A percentile compares a stretch with the other conserved stretches of the same genome.
Conservation (phyloP, 92 coral and sea anemone species). For the Parazoanthus atlanticus region DNA sequence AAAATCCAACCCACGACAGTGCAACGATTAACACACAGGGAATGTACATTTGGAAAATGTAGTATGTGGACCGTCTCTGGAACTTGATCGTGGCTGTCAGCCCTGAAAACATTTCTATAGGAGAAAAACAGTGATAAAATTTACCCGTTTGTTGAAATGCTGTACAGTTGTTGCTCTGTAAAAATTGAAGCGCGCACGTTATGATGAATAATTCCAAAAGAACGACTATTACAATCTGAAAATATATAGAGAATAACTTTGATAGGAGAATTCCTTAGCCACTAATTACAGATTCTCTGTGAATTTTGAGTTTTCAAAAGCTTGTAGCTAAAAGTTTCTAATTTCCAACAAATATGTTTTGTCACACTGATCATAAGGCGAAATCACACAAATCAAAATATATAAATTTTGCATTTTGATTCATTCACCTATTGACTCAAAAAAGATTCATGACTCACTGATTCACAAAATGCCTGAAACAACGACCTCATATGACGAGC, state of each 20-base stretch:
- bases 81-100: slow-evolving; percentile 88
- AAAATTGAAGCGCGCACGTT: too few relatives aligned
- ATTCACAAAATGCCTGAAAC: too few relatives aligned
- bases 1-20: slow-evolving; percentile 94
- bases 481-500: background rate
- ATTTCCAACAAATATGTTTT: too few relatives aligned
- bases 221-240: too few relatives aligned
- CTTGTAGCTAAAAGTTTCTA: background rate
- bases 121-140: background rate
- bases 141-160: background rate
- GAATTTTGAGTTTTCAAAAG: background rate
- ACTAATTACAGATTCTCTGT: background rate
- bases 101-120: slow-evolving; percentile 80
- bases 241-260: background rate
- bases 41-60: slow-evolving; percentile 90
- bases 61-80: slow-evolving; percentile 89
- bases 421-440: too few relatives aligned
- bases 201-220: background rate
- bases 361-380: too few relatives aligned
- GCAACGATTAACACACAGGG: slow-evolving; percentile 89
- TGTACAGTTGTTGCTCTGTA: background rate
- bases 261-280: too few relatives aligned
- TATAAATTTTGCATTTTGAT: too few relatives aligned
- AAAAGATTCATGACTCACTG: too few relatives aligned
- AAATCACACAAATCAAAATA: too few relatives aligned